These are phyloP conservation scores for Archegozetes longisetosus DNA, from an alignment of 1,140 invertebrate species.

Conservation along the genomic window DNA sequence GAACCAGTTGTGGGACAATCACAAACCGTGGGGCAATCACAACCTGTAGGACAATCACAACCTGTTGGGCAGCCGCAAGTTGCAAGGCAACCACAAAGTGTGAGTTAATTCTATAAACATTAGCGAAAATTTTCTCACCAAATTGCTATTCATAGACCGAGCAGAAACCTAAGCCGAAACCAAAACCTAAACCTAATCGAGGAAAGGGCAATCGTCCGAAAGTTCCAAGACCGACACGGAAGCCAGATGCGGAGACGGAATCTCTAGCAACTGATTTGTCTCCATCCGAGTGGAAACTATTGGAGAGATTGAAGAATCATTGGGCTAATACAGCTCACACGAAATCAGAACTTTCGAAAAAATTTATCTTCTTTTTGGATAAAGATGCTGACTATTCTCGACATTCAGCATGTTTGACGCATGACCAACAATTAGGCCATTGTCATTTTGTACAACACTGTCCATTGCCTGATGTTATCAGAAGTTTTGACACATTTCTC, in stretches of 20 bases:
- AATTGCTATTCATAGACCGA: too few relatives aligned
- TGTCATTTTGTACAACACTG: conserved; percentile 47
- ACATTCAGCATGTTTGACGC: conserved; percentile 34
- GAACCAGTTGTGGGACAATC: too few relatives aligned
- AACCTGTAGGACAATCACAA: too few relatives aligned
- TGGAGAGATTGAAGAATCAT: neutral
- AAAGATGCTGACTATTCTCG: neutral
- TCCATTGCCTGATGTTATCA: conserved; percentile 39
- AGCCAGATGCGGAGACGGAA: neutral
- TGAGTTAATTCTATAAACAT: too few relatives aligned
- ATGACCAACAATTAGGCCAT: conserved; percentile 39
- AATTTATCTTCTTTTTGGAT: neutral
- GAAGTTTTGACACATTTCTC: conserved; percentile 38
- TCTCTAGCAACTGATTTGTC: neutral
- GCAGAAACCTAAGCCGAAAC: neutral
- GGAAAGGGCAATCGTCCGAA: neutral
- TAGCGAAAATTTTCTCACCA: too few relatives aligned
- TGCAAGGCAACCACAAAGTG: too few relatives aligned
- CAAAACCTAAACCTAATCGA: too few relatives aligned
- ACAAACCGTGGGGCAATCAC: too few relatives aligned
- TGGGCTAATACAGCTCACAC: neutral
- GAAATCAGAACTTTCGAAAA: neutral
- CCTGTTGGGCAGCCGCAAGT: too few relatives aligned
- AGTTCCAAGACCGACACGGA: neutral
- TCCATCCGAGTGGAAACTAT: neutral